Conservation (phyloP, 2,888 invertebrate genomes). For the Lepidonotus clava region DNA sequence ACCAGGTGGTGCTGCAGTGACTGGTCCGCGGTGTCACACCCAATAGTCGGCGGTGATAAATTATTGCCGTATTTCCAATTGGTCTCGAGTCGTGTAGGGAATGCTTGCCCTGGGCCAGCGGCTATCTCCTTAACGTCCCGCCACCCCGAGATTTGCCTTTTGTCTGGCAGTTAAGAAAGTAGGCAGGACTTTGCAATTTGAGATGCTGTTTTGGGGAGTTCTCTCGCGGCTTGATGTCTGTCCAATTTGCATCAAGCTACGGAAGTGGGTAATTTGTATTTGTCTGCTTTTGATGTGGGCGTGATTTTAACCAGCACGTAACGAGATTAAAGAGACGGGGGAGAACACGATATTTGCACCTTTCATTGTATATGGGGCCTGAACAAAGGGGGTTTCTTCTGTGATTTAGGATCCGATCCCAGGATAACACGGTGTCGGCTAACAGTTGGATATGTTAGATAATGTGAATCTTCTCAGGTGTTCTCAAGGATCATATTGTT, state of each 20-base stretch:
- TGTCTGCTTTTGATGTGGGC: not conserved
- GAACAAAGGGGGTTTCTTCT: too few relatives aligned
- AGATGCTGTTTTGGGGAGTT: not conserved
- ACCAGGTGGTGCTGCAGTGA: conserved; percentile 43
- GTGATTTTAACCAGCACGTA: too few relatives aligned
- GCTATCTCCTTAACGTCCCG: not conserved
- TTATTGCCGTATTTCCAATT: conserved; percentile 10
- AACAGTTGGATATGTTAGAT: too few relatives aligned
- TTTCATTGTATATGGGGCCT: too few relatives aligned
- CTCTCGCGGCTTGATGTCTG: not conserved
- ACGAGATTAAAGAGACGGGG: too few relatives aligned
- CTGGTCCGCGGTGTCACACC: conserved; percentile 45
- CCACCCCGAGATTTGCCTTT: not conserved
- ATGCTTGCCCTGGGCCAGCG: not conserved
- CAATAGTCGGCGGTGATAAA: conserved; percentile 34
- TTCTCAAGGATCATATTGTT: too few relatives aligned
- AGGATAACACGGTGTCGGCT: too few relatives aligned
- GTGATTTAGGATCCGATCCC: too few relatives aligned
- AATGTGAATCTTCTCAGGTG: too few relatives aligned
- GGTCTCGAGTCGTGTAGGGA: not conserved
- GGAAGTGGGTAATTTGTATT: conserved; percentile 2
- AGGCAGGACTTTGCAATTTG: not conserved
- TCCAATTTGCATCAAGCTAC: conserved; percentile 26
- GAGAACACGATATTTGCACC: too few relatives aligned
- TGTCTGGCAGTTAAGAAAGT: not conserved